Percentiles rank a stretch among this genome's conserved stretches.
Conservation (phyloP, 2,888 invertebrate genomes). For the Drosophila mulleri region DNA sequence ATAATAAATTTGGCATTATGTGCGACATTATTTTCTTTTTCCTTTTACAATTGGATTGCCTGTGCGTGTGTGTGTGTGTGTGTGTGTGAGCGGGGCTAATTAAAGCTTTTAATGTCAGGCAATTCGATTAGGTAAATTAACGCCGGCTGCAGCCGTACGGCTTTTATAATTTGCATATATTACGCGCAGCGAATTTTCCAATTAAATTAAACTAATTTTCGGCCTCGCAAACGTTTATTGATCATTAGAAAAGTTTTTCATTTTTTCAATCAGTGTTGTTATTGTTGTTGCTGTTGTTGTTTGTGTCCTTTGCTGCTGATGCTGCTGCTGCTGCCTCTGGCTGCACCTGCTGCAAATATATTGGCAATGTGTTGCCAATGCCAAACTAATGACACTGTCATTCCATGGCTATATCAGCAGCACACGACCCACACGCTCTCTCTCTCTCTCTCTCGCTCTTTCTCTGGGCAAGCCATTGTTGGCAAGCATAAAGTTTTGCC, state of each 20-base stretch:
- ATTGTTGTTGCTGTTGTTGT: constrained; percentile 1
- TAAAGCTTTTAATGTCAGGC: constrained; percentile 65
- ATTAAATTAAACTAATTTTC: constrained; percentile 75
- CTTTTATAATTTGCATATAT: constrained; percentile 71
- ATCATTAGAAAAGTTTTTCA: constrained; percentile 43
- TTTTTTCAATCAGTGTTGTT: constrained; percentile 18
- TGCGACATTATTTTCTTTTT: constrained; percentile 35
- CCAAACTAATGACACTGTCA: constrained; percentile 74
- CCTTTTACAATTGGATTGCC: constrained; percentile 24
- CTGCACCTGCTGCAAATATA: constrained; percentile 74
- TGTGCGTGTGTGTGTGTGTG: constrained; percentile 13
- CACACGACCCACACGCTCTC: constrained; percentile 4
- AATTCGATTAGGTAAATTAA: constrained; percentile 73
- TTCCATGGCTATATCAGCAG: constrained; percentile 37
- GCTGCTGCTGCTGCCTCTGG: too few relatives aligned
- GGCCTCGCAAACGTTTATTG: constrained; percentile 41
- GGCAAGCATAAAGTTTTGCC: constrained; percentile 65
- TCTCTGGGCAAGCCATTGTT: constrained; percentile 41
- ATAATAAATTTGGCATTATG: constrained; percentile 66
- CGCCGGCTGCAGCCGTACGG: constrained; percentile 47
- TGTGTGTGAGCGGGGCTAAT: constrained; percentile 48
- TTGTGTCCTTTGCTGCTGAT: constrained; percentile 13
- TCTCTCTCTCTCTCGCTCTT: neutral
- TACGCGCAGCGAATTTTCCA: constrained; percentile 44
- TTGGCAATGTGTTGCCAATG: constrained; percentile 79